Base-by-base conservation (phyloP, 2,888 invertebrate genomes). In the Papilio elwesi region DNA sequence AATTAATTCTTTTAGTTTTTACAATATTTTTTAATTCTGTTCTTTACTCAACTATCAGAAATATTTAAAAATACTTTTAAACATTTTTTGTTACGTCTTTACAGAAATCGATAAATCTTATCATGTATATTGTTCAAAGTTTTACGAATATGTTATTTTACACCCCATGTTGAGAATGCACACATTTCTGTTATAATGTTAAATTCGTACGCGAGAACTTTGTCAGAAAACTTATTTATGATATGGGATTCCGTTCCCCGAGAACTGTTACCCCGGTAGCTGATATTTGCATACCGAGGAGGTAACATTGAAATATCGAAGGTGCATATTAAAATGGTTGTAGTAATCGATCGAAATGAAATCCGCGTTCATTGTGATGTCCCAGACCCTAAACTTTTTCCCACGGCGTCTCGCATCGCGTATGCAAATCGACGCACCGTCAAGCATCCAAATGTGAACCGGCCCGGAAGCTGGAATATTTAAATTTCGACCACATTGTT, bases 401-500 rank as follows among this genome's bases (percentile, higher is more conserved):
- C 91, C 73, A 73, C 73, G 68, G 90, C 87, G 90, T 80, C 81
- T 78, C 76, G 75, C 79, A 79, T 49, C 68, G 76, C 76, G 79
- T 87, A 90, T 91, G 89, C 83, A 85, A 90, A 90, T 87, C 76
- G 75, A 76, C 76, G 76, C 77, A 75, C 79, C 79, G 79, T 78
- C 79, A 79, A 78, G 78, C 80, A 69, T 72, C 73, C 73, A 81
- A 73, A 73, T 83, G 82, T 80, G 83, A 82, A 80, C 78, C 77
- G 59, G 62, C 75, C 81, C 83, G 84, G 85, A 84, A 84, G 84
- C 83, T 79, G 78, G 82, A 80, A 82, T 84, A 86, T 87, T 85
- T 78, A 85, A 86, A 85, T 85, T 85, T 81, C 72, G 81, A 83
- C 81, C 78, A 80, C 79, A 79, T 78, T 75, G 74, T 70, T 12